Conservation (phyloP, 1,140 invertebrate genomes). For the Helicoverpa zea region DNA sequence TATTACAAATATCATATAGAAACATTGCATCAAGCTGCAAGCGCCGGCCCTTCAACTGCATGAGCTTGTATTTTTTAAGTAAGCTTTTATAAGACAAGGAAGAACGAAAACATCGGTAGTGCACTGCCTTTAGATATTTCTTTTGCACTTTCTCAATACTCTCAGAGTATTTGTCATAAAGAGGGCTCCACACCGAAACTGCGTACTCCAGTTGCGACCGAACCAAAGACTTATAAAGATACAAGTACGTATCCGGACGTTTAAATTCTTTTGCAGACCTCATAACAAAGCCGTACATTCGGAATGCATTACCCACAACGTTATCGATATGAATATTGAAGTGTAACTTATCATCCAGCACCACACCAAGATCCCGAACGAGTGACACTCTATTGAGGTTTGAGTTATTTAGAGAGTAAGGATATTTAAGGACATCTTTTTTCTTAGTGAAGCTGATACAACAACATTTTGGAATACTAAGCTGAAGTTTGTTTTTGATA, state of each 20-base stretch:
- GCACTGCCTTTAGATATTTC: neutral
- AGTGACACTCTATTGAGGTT: constrained; percentile 24
- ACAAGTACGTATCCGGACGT: neutral
- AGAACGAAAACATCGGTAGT: neutral
- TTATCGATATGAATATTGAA: constrained; percentile 50
- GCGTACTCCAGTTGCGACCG: neutral
- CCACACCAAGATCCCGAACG: constrained; percentile 54
- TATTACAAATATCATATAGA: no score
- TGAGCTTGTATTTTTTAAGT: no score
- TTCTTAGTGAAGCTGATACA: constrained; percentile 63
- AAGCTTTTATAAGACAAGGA: no score
- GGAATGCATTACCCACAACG: constrained; percentile 52
- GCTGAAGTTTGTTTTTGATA: constrained; percentile 51
- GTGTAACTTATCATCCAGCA: constrained; percentile 54
- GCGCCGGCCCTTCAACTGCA: no score
- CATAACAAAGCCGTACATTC: constrained; percentile 56
- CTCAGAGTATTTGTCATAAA: neutral
- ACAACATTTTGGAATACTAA: constrained; percentile 58
- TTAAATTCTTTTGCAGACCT: constrained; percentile 53
- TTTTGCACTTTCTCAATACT: neutral
- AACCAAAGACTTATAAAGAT: neutral
- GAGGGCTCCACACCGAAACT: neutral
- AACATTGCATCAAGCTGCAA: no score
- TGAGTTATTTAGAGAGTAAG: constrained; percentile 32
- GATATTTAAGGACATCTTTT: constrained; percentile 3